These are phyloP conservation scores for Trichonephila clavipes DNA, from an alignment of 1,140 invertebrate species.

Conservation along the genomic window DNA sequence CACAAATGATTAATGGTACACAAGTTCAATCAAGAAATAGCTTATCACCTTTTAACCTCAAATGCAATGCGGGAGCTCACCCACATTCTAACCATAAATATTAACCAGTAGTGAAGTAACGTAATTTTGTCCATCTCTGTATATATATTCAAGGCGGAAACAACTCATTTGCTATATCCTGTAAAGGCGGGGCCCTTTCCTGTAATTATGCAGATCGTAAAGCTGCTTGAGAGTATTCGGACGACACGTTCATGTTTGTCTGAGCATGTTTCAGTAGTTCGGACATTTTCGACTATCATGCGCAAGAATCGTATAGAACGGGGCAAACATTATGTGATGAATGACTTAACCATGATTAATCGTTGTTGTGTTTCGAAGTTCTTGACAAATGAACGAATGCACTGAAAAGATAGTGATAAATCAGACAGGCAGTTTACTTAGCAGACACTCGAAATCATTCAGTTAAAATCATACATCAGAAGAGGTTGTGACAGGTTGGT, in stretches of 20 bases:
- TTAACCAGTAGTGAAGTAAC: background rate
- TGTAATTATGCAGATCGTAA: slow-evolving; percentile 43
- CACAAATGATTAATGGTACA: no score
- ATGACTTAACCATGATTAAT: slow-evolving; percentile 44
- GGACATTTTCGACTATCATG: background rate
- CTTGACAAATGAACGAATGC: slow-evolving; percentile 41
- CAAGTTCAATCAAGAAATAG: no score
- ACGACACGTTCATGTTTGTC: slow-evolving; percentile 25
- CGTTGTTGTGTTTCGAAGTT: slow-evolving; percentile 9
- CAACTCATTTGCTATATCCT: slow-evolving; percentile 44
- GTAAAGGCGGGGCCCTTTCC: background rate
- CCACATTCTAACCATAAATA: background rate
- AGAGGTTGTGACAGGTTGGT: background rate
- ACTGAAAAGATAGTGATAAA: slow-evolving; percentile 42
- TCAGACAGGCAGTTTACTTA: background rate
- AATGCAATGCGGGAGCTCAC: background rate
- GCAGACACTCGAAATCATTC: background rate
- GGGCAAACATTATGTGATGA: background rate
- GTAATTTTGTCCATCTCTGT: background rate
- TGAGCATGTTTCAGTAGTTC: background rate
- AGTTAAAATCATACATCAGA: background rate
- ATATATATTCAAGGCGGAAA: background rate
- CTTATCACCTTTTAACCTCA: background rate
- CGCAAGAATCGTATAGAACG: background rate
- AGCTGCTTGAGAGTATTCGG: background rate